Evolutionary conservation across 2,888 invertebrate species (phyloP).

Genomic region (Marronus borbonicus): DNA sequence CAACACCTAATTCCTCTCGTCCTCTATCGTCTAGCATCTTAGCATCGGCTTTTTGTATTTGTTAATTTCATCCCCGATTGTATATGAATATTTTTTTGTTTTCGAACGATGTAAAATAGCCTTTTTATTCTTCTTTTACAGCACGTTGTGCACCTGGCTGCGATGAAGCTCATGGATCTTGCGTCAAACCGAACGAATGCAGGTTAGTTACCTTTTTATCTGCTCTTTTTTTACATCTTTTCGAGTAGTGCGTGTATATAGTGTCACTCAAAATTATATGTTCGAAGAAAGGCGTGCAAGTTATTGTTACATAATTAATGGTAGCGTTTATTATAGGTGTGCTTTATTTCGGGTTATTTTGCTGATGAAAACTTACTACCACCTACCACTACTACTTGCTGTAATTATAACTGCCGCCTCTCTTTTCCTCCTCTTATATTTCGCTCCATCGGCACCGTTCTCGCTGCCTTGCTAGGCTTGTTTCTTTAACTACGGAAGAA

Average conservation of each 20-base stretch:
- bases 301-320: conserved; percentile 12
- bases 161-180: conserved; percentile 91
- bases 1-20: too few relatives aligned
- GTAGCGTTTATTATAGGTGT: conserved; percentile 10
- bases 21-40: too few relatives aligned
- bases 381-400: conserved; percentile 16
- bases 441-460: neutral
- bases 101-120: conserved; percentile 59
- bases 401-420: conserved; percentile 40
- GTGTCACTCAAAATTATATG: conserved; percentile 22
- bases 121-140: conserved; percentile 72
- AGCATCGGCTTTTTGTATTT: neutral
- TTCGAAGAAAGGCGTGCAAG: neutral
- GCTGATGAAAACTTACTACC: conserved; percentile 17
- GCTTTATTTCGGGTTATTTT: conserved; percentile 18
- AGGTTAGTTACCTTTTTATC: conserved; percentile 80
- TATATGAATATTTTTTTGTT: conserved; percentile 62
- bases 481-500: conserved; percentile 50
- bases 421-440: neutral
- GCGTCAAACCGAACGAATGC: conserved; percentile 95
- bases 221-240: conserved; percentile 18
- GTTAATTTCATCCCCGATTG: neutral
- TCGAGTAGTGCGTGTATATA: neutral
- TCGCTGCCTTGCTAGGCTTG: neutral
- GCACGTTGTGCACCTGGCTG: conserved; percentile 96